phyloP scores from a whole-genome alignment of 2,797 vertebrate species.

The Intellagama lesueurii region DNA sequence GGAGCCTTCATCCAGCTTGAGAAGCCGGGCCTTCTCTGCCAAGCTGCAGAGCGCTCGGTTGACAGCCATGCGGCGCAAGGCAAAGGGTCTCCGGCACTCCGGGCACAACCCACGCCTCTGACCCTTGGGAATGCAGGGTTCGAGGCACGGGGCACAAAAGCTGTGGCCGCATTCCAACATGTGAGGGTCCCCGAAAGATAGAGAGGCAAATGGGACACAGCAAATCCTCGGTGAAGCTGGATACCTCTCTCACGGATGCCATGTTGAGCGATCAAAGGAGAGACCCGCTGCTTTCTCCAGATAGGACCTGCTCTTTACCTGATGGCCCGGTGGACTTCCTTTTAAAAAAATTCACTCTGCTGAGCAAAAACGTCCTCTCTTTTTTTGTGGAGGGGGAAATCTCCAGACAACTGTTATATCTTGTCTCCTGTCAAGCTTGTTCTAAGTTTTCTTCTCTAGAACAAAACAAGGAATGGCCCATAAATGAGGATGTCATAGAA shows the following conservation, averaged over 20 bases:
- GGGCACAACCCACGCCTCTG: conserved; percentile 40
- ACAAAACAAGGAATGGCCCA: background rate
- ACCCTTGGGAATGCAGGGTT: conserved; percentile 38
- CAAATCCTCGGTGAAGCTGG: conserved; percentile 54
- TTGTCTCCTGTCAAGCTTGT: background rate
- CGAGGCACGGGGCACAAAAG: conserved; percentile 52
- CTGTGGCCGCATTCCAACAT: conserved; percentile 59
- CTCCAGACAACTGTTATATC: background rate
- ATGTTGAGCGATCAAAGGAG: background rate
- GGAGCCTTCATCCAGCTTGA: conserved; percentile 1
- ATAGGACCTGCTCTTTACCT: background rate
- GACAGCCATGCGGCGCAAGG: conserved; percentile 19
- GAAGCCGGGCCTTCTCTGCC: conserved; percentile 49
- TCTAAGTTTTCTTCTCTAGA: background rate
- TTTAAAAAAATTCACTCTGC: background rate
- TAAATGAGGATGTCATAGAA: background rate
- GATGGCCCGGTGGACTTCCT: background rate
- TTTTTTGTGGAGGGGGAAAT: background rate
- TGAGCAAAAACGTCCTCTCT: background rate
- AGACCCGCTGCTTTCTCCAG: background rate
- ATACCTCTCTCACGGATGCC: background rate
- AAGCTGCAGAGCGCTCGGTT: conserved; percentile 56
- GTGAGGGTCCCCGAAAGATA: conserved; percentile 56
- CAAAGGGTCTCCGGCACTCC: conserved; percentile 41
- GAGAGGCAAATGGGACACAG: conserved; percentile 56